A percentile compares a stretch with the other conserved stretches of the same genome.
These are phyloP conservation scores for Lycocerus yunnanus DNA, from an alignment of 2,888 invertebrate genomes.

Conservation along the genomic window DNA sequence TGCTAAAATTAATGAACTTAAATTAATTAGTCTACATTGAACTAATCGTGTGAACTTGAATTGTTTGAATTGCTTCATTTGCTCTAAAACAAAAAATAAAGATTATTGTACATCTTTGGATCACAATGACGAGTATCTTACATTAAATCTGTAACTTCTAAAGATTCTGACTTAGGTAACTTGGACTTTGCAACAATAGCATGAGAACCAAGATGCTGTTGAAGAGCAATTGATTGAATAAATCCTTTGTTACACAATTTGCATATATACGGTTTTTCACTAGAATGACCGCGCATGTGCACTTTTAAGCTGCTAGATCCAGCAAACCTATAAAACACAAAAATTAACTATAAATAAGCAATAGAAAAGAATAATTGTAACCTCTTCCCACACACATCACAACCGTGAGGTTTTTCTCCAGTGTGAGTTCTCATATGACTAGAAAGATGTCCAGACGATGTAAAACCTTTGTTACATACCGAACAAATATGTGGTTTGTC, in stretches of 20 bases:
- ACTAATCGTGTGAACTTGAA: conserved; percentile 44
- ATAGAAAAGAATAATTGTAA: conserved; percentile 29
- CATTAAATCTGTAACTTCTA: conserved; percentile 52
- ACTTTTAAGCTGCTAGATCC: conserved; percentile 51
- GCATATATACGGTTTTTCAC: conserved; percentile 48
- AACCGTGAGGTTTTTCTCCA: conserved; percentile 53
- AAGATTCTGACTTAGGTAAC: conserved; percentile 46
- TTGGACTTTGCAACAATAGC: conserved; percentile 30
- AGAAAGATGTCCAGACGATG: conserved; percentile 52
- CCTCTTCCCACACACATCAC: conserved; percentile 53
- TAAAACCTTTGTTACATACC: conserved; percentile 53
- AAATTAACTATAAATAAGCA: not conserved
- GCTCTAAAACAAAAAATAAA: conserved; percentile 39
- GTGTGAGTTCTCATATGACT: conserved; percentile 55
- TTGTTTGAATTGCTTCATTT: conserved; percentile 44
- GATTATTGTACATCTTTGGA: not conserved
- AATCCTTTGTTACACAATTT: conserved; percentile 52
- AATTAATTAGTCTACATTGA: conserved; percentile 13
- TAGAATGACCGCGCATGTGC: conserved; percentile 50
- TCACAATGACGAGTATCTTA: conserved; percentile 38
- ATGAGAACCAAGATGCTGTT: conserved; percentile 45
- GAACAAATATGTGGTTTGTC: conserved; percentile 53
- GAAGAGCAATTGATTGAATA: conserved; percentile 43
- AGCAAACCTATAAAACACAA: conserved; percentile 45
- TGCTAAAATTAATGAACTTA: not conserved